phyloP scores from a whole-genome alignment of 2,888 invertebrate species.

The Pinctada fucata region DNA sequence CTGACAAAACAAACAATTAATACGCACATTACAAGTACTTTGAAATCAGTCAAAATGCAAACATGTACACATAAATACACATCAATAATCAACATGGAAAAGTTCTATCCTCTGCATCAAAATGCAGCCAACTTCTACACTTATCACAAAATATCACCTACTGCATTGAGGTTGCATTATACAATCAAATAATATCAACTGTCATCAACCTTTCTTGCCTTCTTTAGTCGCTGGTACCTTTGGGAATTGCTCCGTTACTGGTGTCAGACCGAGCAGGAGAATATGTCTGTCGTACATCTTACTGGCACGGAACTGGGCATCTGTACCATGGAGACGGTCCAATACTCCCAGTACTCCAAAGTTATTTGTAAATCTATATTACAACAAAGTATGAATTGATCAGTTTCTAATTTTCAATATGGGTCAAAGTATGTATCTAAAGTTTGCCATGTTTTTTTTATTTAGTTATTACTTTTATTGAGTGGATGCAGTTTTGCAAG shows the following conservation, averaged over 20 bases:
- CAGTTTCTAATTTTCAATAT: too few relatives aligned
- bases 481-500: too few relatives aligned
- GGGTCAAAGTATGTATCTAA: neutral
- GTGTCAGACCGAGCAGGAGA: conserved; percentile 70
- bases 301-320: conserved; percentile 83
- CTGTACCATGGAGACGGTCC: conserved; percentile 90
- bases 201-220: neutral
- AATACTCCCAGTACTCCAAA: conserved; percentile 89
- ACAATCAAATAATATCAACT: too few relatives aligned
- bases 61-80: too few relatives aligned
- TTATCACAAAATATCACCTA: too few relatives aligned
- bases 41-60: too few relatives aligned
- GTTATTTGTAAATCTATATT: conserved; percentile 87
- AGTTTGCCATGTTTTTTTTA: conserved; percentile 11
- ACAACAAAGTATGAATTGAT: neutral
- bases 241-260: conserved; percentile 74
- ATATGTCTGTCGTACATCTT: conserved; percentile 84
- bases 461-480: neutral
- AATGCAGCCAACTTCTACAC: too few relatives aligned
- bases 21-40: too few relatives aligned
- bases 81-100: too few relatives aligned
- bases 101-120: too few relatives aligned
- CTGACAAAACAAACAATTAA: too few relatives aligned
- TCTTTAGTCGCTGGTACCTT: conserved; percentile 62
- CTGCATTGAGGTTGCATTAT: too few relatives aligned